Base-by-base conservation (phyloP, 2,888 invertebrate genomes). In the Drosophila bunnanda region DNA sequence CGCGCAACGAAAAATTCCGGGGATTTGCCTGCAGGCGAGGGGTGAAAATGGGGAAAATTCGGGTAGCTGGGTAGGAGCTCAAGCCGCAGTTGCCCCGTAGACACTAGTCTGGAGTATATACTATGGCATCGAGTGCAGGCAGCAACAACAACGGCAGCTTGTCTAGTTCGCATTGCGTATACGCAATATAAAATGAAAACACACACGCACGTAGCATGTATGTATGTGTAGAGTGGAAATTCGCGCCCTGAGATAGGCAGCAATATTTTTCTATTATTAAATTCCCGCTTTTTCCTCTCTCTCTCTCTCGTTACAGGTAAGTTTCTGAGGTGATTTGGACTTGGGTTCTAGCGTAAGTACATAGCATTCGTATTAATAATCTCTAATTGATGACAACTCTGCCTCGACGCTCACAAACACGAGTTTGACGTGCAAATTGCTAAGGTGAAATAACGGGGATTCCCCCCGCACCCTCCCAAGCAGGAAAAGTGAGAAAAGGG, bases 371-470 rank as follows among this genome's bases (percentile, higher is more conserved):
- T 67, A 67, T 67, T 67, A 71, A 77, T 62, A 59, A 69, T 57
- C 75, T 72, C 77, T 82, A 82, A 88, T 82, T 85, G 88, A 64
- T 66, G 67, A 57, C 67, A 69, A 75, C 69, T 59, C 53, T 38
- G 52, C 68, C 54, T 48, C 78, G 80, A 75, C 22, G 22, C 75
- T 77, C 46, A 59, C 68, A 75, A 77, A 71, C 56, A 66, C 30
- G 46, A 50, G 69, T 85, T 79, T 77, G 80, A 79, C 77, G 79
- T 72, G 79, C 75, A 88, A 84, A 82, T 88, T 88, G 81, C 69
- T 44, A 55, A 48, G 46, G 30, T 59, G 60, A 60, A 60, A 46
- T 7, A 43, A 50, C 13, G 52, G 67, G 74, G 74, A 58, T 64
- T 75, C 8, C 36, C 20, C 32, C n/a, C n/a, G n/a, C n/a, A n/a